Evolutionary conservation across 2,888 invertebrate genomes (phyloP).

Genomic region (Pedicia rivosa): DNA sequence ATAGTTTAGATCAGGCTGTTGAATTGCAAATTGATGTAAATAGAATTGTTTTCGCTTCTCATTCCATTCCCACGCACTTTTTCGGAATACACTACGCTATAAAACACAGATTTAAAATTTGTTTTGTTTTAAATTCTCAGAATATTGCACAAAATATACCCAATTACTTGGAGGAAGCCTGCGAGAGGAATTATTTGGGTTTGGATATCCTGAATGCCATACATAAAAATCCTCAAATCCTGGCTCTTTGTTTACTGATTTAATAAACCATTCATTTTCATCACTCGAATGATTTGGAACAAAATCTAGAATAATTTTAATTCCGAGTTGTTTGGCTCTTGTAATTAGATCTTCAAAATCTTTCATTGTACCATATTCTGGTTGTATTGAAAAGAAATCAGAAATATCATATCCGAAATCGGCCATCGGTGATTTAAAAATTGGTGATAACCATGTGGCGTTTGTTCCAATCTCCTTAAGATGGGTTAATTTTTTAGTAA

Average conservation of each 20-base stretch:
- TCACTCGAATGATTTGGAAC: constrained; percentile 67
- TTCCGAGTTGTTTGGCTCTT: constrained; percentile 35
- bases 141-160: constrained; percentile 23
- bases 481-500: constrained; percentile 41
- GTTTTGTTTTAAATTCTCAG: background rate
- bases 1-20: constrained; percentile 62
- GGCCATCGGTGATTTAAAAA: constrained; percentile 56
- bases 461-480: constrained; percentile 50
- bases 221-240: constrained; percentile 59
- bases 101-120: background rate
- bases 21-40: constrained; percentile 50
- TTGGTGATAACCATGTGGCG: constrained; percentile 57
- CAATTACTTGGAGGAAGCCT: constrained; percentile 54
- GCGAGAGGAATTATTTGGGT: constrained; percentile 24
- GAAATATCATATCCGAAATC: constrained; percentile 69
- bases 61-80: constrained; percentile 60
- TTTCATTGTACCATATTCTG: constrained; percentile 49
- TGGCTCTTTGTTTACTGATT: constrained; percentile 43
- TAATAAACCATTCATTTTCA: constrained; percentile 71
- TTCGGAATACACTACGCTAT: constrained; percentile 47
- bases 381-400: constrained; percentile 49
- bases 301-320: constrained; percentile 47
- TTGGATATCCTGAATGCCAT: constrained; percentile 45
- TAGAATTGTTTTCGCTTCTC: constrained; percentile 49
- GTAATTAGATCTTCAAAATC: constrained; percentile 47